Evolutionary conservation across 2,113 vertebrate species (phyloP).

Genomic region (Sturnus vulgaris): DNA sequence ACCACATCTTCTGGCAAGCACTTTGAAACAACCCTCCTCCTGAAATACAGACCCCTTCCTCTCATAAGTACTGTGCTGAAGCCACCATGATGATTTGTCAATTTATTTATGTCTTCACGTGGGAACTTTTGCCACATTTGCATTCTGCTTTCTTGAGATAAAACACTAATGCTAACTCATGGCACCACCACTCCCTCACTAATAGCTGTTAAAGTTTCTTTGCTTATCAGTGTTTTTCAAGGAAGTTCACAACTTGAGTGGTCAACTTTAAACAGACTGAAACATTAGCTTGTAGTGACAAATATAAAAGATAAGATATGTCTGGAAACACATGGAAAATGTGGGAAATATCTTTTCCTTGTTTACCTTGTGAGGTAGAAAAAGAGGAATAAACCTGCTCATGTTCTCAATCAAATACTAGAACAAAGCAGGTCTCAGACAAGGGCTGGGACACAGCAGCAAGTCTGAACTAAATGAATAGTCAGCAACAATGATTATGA

Average conservation of each 20-base stretch:
- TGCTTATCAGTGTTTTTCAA: slow-evolving; percentile 70
- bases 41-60: not conserved
- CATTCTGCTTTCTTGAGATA: slow-evolving; percentile 46
- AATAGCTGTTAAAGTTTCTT: slow-evolving; percentile 53
- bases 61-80: not conserved
- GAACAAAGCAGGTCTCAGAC: slow-evolving; percentile 41
- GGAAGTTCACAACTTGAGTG: slow-evolving; percentile 69
- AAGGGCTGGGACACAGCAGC: slow-evolving; percentile 34
- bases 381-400: slow-evolving; percentile 37
- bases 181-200: slow-evolving; percentile 24
- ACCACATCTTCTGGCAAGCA: not conserved
- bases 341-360: slow-evolving; percentile 52
- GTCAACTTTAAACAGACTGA: slow-evolving; percentile 69
- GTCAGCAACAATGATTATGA: slow-evolving; percentile 59
- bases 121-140: slow-evolving; percentile 35
- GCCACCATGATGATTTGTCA: not conserved
- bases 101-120: slow-evolving; percentile 2
- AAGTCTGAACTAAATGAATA: slow-evolving; percentile 41
- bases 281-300: slow-evolving; percentile 64
- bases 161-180: slow-evolving; percentile 4
- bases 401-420: slow-evolving; percentile 20
- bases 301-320: slow-evolving; percentile 74
- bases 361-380: slow-evolving; percentile 70
- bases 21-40: not conserved
- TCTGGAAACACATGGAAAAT: slow-evolving; percentile 69